Evolutionary conservation across 2,888 invertebrate genomes (phyloP), one percentile per base, ranked within the genome.

Genomic region (Junonia oenone): DNA sequence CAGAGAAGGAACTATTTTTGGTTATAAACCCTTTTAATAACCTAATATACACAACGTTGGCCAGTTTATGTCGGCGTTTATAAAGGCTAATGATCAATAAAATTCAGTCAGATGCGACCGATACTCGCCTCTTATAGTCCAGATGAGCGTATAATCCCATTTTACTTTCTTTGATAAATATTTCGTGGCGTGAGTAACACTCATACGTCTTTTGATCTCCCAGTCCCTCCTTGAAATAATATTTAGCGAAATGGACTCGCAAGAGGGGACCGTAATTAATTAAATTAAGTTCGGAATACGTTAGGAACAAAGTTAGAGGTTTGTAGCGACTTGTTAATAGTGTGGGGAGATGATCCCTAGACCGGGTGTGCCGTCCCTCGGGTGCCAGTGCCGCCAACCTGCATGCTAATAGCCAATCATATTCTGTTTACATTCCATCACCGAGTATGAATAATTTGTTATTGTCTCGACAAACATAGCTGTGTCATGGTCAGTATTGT

Each of bases 351-450:
- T 85, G 76, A 87, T 82, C 85, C 80, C 72, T 64, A 68, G 69
- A 67, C 69, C 59, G 82, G 78, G 83, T 66, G 65, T 63, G 64
- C 58, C 37, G 50, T 63, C 63, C 64, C 59, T 19, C 27, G 63
- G 52, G 69, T 72, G 69, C 68, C 69, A 68, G 69, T 71, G 69
- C 68, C 69, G 67, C 76, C 80, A 74, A 81, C 82, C 81, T 71
- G 74, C 83, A 85, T 84, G 84, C 78, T 88, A 87, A 89, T 86
- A 88, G 81, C 88, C 90, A 90, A 90, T 90, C 89, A 90, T 87
- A 86, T 87, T 88, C 85, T 90, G 90, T 90, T 89, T 90, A 88
- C 88, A 89, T 90, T 90, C 84, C 89, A 90, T 90, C 89, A 83
- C 73, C 71, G 82, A 78, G 83, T 83, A 88, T 90, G 90, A 89